Evolutionary conservation across 2,888 invertebrate species (phyloP).

Genomic region (Agrochola macilenta): DNA sequence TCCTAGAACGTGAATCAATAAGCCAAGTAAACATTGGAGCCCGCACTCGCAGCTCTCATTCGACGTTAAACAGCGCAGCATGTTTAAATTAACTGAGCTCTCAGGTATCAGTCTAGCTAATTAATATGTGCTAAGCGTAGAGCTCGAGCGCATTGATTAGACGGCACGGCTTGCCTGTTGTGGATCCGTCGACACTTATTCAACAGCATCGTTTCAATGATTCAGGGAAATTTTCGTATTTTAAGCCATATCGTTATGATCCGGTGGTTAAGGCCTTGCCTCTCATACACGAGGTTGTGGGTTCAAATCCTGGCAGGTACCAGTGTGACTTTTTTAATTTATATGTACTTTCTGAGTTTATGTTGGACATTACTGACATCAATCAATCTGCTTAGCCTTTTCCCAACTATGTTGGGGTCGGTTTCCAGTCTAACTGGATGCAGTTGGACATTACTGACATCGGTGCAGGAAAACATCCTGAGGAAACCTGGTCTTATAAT

Average conservation of each 20-base stretch:
- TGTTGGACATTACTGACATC: no score
- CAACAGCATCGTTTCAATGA: background rate
- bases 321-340: no score
- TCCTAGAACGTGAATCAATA: conserved; percentile 12
- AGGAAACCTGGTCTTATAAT: no score
- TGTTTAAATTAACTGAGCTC: conserved; percentile 57
- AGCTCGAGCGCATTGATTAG: conserved; percentile 44
- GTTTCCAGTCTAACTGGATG: no score
- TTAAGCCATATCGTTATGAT: background rate
- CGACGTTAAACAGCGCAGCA: conserved; percentile 47
- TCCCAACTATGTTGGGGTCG: no score
- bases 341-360: no score
- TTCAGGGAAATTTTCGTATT: background rate
- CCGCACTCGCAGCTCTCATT: conserved; percentile 39
- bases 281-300: background rate
- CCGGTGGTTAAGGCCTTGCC: background rate
- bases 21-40: conserved; percentile 21
- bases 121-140: conserved; percentile 66
- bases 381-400: no score
- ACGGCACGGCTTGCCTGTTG: conserved; percentile 24
- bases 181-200: background rate
- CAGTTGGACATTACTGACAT: no score
- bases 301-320: no score
- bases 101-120: conserved; percentile 62
- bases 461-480: no score